These are phyloP conservation scores for Dasysyrphus albostriatus DNA, from an alignment of 2,888 invertebrate species.

Conservation along the genomic window DNA sequence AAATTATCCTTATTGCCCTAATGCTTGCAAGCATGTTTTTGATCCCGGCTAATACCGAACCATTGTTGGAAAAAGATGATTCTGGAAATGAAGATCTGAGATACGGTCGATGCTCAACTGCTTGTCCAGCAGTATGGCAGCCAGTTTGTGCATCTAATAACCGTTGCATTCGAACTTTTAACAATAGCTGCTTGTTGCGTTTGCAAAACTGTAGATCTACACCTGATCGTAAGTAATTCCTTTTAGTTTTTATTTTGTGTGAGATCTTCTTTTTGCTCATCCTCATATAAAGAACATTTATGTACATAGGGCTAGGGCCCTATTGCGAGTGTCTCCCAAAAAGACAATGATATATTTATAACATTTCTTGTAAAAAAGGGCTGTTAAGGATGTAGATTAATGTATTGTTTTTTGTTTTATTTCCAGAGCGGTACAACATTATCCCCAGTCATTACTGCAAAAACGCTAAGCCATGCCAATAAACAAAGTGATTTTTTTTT, in stretches of 20 bases:
- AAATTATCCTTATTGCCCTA: not conserved
- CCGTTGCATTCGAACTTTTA: slow-evolving; percentile 21
- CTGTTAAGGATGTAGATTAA: not conserved
- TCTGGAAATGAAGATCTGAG: not conserved
- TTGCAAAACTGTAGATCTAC: slow-evolving; percentile 37
- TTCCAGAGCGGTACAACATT: slow-evolving; percentile 23
- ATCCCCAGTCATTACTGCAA: slow-evolving; percentile 12
- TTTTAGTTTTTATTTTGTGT: not conserved
- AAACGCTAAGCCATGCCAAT: slow-evolving; percentile 11
- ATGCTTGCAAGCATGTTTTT: not conserved
- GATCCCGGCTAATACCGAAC: not conserved
- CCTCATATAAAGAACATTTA: no score
- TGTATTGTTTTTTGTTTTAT: not conserved
- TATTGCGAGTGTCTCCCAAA: no score
- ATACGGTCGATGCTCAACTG: not conserved
- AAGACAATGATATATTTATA: no score
- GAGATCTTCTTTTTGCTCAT: no score
- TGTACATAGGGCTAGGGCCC: no score
- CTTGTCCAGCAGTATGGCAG: slow-evolving; percentile 42
- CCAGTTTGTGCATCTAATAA: slow-evolving; percentile 61
- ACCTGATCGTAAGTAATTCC: not conserved
- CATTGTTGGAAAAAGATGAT: not conserved
- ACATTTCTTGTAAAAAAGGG: no score
- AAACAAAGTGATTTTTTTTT: not conserved
- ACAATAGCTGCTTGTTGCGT: slow-evolving; percentile 42